Percentiles rank a stretch among this genome's conserved stretches.
phyloP scores from a whole-genome alignment of 1,140 invertebrate species.

The Ooceraea biroi region DNA sequence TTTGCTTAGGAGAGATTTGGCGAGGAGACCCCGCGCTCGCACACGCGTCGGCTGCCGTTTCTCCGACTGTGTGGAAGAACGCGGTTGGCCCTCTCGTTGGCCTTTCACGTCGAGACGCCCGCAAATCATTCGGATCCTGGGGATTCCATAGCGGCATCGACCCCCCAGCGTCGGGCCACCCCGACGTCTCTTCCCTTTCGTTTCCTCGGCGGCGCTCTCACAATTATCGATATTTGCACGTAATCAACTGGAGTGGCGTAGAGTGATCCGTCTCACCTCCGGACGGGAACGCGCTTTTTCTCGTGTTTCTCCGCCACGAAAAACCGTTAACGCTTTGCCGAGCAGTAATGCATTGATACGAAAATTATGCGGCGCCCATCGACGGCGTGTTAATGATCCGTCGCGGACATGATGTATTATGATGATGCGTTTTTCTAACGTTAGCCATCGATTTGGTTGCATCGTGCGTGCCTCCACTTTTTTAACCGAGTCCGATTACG shows the following conservation, averaged over 20 bases:
- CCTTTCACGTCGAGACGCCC: conserved; percentile 32
- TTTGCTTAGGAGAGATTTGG: conserved; percentile 61
- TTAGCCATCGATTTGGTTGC: neutral
- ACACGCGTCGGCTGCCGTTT: neutral
- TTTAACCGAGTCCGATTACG: neutral
- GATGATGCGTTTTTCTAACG: neutral
- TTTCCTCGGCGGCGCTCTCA: conserved; percentile 22
- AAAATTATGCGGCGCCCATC: conserved; percentile 30
- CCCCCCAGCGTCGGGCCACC: neutral
- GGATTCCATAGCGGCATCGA: conserved; percentile 30
- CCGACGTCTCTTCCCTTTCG: conserved; percentile 18
- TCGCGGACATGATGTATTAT: neutral
- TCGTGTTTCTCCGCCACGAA: neutral
- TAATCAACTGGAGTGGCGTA: conserved; percentile 40
- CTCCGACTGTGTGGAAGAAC: conserved; percentile 18
- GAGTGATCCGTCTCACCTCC: neutral
- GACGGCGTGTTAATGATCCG: conserved; percentile 12
- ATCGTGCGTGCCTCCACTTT: neutral
- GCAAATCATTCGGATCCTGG: conserved; percentile 52
- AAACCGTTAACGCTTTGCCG: conserved; percentile 28
- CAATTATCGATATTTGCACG: conserved; percentile 56
- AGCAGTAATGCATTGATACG: conserved; percentile 21
- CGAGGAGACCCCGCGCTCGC: neutral
- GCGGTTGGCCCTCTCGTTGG: conserved; percentile 15
- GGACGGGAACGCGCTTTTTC: neutral